Conservation (phyloP, 2,888 invertebrate genomes). For the Alloplasta piceator region DNA sequence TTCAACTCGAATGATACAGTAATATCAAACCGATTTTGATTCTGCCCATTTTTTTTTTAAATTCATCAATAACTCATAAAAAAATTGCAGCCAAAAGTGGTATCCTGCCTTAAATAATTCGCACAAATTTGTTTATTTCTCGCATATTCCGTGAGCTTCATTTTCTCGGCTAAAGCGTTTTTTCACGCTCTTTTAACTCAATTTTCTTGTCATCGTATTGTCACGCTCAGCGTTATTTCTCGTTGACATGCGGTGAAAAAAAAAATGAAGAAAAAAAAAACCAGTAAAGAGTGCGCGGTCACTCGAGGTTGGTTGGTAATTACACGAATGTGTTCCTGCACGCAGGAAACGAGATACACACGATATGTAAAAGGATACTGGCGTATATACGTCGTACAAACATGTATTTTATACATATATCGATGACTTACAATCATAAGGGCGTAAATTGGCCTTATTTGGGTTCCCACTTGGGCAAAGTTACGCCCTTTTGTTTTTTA, state of each 20-base stretch:
- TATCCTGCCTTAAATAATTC: too few relatives aligned
- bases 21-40: too few relatives aligned
- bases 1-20: too few relatives aligned
- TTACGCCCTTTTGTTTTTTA: neutral
- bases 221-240: constrained; percentile 18
- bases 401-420: neutral
- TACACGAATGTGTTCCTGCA: constrained; percentile 42
- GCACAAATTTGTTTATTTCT: too few relatives aligned
- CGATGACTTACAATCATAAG: neutral
- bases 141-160: too few relatives aligned
- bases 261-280: too few relatives aligned
- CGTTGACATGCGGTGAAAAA: constrained; percentile 32
- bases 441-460: too few relatives aligned
- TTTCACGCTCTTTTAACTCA: constrained; percentile 15
- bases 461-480: too few relatives aligned
- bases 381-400: neutral
- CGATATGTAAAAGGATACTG: constrained; percentile 10
- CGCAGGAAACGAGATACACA: constrained; percentile 30
- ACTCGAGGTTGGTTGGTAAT: constrained; percentile 43
- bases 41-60: too few relatives aligned
- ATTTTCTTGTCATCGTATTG: constrained; percentile 52
- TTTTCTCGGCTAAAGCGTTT: neutral
- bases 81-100: too few relatives aligned
- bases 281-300: constrained; percentile 15
- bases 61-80: too few relatives aligned